Percentiles rank a stretch among this genome's conserved stretches.
phyloP scores from a whole-genome alignment of 2,113 vertebrate species.

The Colistium nudipinnis region DNA sequence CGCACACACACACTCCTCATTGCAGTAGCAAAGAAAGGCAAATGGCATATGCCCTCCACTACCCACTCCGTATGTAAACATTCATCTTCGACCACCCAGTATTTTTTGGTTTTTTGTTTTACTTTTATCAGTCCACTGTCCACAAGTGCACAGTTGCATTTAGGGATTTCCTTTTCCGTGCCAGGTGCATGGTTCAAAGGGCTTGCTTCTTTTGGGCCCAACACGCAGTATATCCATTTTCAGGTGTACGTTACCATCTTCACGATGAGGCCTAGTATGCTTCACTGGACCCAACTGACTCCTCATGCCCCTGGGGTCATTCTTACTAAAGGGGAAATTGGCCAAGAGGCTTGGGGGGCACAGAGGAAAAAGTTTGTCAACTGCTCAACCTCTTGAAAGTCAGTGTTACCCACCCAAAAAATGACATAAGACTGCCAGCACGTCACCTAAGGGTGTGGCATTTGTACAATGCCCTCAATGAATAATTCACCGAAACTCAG shows the following conservation, averaged over 20 bases:
- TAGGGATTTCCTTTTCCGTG: too few relatives aligned
- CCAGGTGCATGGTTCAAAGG: not conserved
- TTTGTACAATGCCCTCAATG: slow-evolving; percentile 34
- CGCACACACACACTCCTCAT: slow-evolving; percentile 24
- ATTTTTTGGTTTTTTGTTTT: too few relatives aligned
- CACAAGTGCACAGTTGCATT: not conserved
- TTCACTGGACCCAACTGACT: too few relatives aligned
- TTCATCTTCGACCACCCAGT: slow-evolving; percentile 3
- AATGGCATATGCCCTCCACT: slow-evolving; percentile 25
- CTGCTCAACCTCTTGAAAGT: not conserved
- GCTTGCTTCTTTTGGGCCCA: too few relatives aligned
- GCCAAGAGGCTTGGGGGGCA: not conserved
- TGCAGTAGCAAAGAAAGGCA: slow-evolving; percentile 50
- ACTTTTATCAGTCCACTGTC: too few relatives aligned
- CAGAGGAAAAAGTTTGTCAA: not conserved
- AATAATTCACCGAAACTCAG: slow-evolving; percentile 71
- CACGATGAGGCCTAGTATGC: too few relatives aligned
- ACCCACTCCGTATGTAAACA: slow-evolving; percentile 27
- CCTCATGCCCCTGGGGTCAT: not conserved
- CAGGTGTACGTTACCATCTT: too few relatives aligned
- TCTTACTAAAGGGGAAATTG: not conserved
- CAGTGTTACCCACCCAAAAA: not conserved
- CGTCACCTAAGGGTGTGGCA: not conserved
- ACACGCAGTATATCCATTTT: slow-evolving; percentile 9
- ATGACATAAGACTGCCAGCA: not conserved